Evolutionary conservation across 2,113 vertebrate species (phyloP).

Genomic region (Prochilodus magdalenae): DNA sequence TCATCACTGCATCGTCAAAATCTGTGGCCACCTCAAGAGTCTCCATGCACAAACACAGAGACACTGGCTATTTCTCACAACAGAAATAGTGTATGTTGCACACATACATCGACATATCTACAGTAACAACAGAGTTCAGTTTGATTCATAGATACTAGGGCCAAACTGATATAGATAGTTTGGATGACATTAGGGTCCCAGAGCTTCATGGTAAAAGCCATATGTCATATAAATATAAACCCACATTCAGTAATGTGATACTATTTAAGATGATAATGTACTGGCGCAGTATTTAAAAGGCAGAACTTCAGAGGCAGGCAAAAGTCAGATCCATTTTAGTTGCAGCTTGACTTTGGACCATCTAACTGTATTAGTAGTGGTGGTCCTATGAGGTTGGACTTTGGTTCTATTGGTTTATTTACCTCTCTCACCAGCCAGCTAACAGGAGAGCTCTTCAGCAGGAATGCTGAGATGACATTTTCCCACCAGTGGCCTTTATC

Average conservation of each 20-base stretch:
- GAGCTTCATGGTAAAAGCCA: no score
- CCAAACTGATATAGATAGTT: no score
- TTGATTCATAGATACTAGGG: no score
- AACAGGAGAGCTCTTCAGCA: conserved; percentile 77
- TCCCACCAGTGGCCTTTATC: conserved; percentile 86
- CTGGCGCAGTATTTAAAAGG: no score
- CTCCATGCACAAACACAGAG: conserved; percentile 54
- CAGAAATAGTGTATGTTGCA: background rate
- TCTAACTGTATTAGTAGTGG: background rate
- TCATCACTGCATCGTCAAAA: conserved; percentile 84
- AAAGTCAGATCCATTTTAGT: no score
- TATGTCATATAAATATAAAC: no score
- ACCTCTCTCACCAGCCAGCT: conserved; percentile 93
- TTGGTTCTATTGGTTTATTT: conserved; percentile 33
- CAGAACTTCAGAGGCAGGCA: no score
- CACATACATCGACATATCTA: background rate
- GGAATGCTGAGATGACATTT: conserved; percentile 84
- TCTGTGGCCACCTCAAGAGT: conserved; percentile 77
- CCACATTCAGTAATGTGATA: no score
- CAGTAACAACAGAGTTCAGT: background rate
- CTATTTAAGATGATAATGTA: no score
- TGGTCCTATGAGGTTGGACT: background rate
- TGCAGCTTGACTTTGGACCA: no score
- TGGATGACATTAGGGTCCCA: no score
- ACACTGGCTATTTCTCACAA: background rate